Evolutionary conservation across 2,797 vertebrate genomes (phyloP), one percentile per base, ranked within the genome.

Genomic region (Etheostoma nigrum): DNA sequence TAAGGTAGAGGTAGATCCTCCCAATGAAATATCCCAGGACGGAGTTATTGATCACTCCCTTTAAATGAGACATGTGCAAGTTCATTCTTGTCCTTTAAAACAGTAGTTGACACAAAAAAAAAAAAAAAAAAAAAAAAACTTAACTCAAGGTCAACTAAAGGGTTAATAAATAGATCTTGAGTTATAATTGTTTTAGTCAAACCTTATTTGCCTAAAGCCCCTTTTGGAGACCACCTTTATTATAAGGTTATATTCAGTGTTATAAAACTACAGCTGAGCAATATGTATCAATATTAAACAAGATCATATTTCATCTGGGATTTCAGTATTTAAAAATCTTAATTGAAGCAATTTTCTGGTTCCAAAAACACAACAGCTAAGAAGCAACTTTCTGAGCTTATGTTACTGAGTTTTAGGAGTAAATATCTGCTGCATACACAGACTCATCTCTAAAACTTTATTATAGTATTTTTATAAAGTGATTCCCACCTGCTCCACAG

Each of bases 1-100:
- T 92, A 72, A 99, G 97, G 94, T 98, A 99, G 94, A 99, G 97
- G 95, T 98, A 98, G 96, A 99, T 99, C 92, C 98, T 96, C 90
- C 98, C 98, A 19, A 99, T 98, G 93, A 99, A 99, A 90, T 99
- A 99, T 73, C 98, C 98, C 58, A 99, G 96, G 81, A 99, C 98
- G 0, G 98, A 97, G 94, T 99, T 99, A 93, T 99, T 98, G 91
- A 99, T 98, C 78, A 99, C 95, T 49, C 98, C 97, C 98, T 69
- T 40, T 99, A 59, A 44, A 91, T 67, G 13, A 75, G 42, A 67
- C 19, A 53, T 25, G 40, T 11, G 63, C 27, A 27, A 23, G 25
- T 21, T 30, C 2, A n/a, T 27, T 66, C 4, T 40, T 19, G 11
- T 36, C 14, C 4, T 54, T n/a, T 45, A 6, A 53, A 6, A 63